phyloP scores from a whole-genome alignment of 2,888 invertebrate species.

The Agrotis clavis region DNA sequence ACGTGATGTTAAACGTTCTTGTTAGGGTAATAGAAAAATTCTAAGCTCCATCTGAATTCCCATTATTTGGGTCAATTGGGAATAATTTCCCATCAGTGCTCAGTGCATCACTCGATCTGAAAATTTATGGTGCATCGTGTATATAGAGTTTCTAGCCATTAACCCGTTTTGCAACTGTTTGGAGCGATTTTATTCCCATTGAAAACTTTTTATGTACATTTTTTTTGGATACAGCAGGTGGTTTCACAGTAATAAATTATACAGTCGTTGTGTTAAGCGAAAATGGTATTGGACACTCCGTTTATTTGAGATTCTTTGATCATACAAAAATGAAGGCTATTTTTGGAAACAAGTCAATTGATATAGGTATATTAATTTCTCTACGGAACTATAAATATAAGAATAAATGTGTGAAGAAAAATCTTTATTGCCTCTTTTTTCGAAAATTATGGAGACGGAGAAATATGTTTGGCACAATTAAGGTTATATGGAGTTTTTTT shows the following conservation, averaged over 20 bases:
- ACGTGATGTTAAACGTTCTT: slow-evolving; percentile 11
- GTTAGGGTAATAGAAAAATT: slow-evolving; percentile 43
- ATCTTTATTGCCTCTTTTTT: no score
- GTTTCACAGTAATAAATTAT: not conserved
- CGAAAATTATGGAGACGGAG: no score
- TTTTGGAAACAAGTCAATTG: not conserved
- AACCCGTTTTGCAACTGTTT: not conserved
- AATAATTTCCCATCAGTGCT: slow-evolving; percentile 32
- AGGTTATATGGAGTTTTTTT: no score
- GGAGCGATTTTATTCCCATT: not conserved
- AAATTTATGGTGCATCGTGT: slow-evolving; percentile 1
- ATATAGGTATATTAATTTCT: slow-evolving; percentile 27
- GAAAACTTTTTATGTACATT: not conserved
- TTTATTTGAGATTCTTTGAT: not conserved
- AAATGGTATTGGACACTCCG: not conserved
- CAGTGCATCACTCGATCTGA: slow-evolving; percentile 37
- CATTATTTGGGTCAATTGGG: slow-evolving; percentile 40
- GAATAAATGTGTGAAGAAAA: no score
- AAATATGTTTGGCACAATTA: no score
- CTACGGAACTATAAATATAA: slow-evolving; percentile 26
- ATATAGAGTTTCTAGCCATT: not conserved
- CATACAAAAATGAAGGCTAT: not conserved
- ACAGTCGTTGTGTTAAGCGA: not conserved
- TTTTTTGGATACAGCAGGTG: not conserved
- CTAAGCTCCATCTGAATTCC: slow-evolving; percentile 20